Base-by-base conservation (phyloP, 2,888 invertebrate species). In the Lumbricus terrestris region DNA sequence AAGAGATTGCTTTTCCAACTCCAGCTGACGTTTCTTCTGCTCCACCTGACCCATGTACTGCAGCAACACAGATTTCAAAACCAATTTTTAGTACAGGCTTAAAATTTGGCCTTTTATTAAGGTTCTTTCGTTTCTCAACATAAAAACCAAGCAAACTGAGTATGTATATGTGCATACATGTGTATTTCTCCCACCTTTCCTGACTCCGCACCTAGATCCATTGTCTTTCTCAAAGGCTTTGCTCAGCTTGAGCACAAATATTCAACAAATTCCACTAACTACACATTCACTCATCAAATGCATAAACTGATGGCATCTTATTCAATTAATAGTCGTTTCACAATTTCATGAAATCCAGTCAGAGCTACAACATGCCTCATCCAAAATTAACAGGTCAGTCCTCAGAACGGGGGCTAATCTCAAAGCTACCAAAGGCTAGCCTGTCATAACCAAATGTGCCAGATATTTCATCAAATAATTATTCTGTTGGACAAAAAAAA, bases 1-100 rank as follows among this genome's bases (percentile, higher is more conserved):
- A 37, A 90, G 82, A 29, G 37, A 69, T 15, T 83, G 38, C 40
- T 38, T 90, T 83, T 90, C 90, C 29, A 82, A 35, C 83, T 90
- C 90, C 40, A 82, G 37, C 38, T 37, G 40, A 18, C 83, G 82
- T 42, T 42, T 82, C 90, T 90, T 90, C 37, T 83, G 82, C 40
- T 90, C 90, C 40, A 38, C 83, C 33, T 90, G 90, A 82, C 88
- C 42, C 35, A 90, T 42, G 38, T 88, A 88, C 88, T 90, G 54
- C n/a, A 90, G 6, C 40, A 23, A 90, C 20, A 90, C 40, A 38
- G 82, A 23, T 11, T 85, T 29, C 16, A 8, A 82, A 40, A 8
- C 13, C 8, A 13, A 8, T 38, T 38, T 38, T 38, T 8, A 38
- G 5, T 38, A 38, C 38, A 38, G 18, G 20, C 23, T 69, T 69